Base-by-base conservation (phyloP, 2,888 invertebrate species). In the Helobdella robusta region DNA sequence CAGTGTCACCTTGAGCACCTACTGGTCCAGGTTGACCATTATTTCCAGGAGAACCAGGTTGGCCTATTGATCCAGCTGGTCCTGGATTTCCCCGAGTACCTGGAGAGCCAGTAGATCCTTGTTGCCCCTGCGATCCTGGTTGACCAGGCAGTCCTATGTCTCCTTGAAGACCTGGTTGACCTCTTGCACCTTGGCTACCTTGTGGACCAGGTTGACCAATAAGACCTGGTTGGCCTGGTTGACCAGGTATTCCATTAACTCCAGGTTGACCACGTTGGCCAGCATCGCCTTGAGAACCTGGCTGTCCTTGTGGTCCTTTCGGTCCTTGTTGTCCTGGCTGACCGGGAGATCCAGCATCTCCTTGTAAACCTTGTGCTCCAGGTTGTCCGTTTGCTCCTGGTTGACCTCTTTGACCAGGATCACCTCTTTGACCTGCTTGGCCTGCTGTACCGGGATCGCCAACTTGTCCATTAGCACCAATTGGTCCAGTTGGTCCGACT, bases 11-110 rank as follows among this genome's bases (percentile, higher is more conserved):
- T 48, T 23, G 61, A 23, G 34, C 3, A 8, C 60, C 64, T 30
- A 34, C 30, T 32, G 48, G 23, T n/a, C 68, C 68, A 25, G 59
- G 32, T 8, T 32, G 50, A 20, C 62, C 62, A 85, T 32, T 23
- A 32, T 28, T 25, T 54, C 54, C 54, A 25, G 54, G n/a, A 30
- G 28, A 32, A 5, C 54, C 54, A 5, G 54, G 28, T 15, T 54
- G 30, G 15, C n/a, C n/a, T 54, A 28, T 54, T 8, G 4, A 28
- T 5, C 54, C 54, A n/a, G 6, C 5, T 5, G 23, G 23, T 5
- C 54, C 54, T 3, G 54, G n/a, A n/a, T n/a, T n/a, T n/a, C 54
- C 54, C 20, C 25, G 28, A 48, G 64, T 62, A 3, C 69, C 69
- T 34, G 65, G 59, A 36, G 34, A 46, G 28, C 69, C 69, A 48